Conservation (phyloP, 2,113 vertebrate genomes). For the Colius striatus region DNA sequence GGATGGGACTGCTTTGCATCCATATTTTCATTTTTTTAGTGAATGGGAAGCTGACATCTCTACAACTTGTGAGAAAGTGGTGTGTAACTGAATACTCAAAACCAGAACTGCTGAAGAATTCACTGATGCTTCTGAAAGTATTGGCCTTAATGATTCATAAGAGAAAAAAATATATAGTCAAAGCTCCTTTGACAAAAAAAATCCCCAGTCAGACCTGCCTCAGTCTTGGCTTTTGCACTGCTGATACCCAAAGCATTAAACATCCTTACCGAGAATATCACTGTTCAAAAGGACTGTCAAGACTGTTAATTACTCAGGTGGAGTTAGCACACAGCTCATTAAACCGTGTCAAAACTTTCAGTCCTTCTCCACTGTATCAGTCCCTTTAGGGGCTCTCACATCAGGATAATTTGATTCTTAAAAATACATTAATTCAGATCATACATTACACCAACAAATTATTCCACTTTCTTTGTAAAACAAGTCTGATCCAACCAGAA, state of each 20-base stretch:
- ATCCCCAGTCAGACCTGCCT: slow-evolving; percentile 31
- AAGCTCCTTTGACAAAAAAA: slow-evolving; percentile 46
- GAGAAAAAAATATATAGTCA: neutral
- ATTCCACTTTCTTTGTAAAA: slow-evolving; percentile 74
- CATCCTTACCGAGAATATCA: slow-evolving; percentile 55
- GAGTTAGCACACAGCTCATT: slow-evolving; percentile 74
- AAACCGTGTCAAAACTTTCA: slow-evolving; percentile 75
- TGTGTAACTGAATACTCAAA: neutral
- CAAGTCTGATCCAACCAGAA: slow-evolving; percentile 57
- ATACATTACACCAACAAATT: slow-evolving; percentile 72
- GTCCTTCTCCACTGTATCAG: slow-evolving; percentile 51
- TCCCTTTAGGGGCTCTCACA: slow-evolving; percentile 70
- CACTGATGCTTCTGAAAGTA: neutral
- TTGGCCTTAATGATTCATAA: neutral
- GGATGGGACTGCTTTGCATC: neutral
- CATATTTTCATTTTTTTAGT: slow-evolving; percentile 19
- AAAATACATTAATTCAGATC: slow-evolving; percentile 78
- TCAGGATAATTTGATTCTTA: slow-evolving; percentile 73
- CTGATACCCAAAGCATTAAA: slow-evolving; percentile 47
- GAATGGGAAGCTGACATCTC: neutral
- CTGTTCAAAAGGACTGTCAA: slow-evolving; percentile 73
- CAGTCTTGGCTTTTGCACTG: slow-evolving; percentile 43
- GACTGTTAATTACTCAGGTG: slow-evolving; percentile 74
- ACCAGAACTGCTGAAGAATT: neutral
- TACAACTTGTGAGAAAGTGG: neutral